phyloP scores from a whole-genome alignment of 2,888 invertebrate species.

The Eutolmus rufibarbis region DNA sequence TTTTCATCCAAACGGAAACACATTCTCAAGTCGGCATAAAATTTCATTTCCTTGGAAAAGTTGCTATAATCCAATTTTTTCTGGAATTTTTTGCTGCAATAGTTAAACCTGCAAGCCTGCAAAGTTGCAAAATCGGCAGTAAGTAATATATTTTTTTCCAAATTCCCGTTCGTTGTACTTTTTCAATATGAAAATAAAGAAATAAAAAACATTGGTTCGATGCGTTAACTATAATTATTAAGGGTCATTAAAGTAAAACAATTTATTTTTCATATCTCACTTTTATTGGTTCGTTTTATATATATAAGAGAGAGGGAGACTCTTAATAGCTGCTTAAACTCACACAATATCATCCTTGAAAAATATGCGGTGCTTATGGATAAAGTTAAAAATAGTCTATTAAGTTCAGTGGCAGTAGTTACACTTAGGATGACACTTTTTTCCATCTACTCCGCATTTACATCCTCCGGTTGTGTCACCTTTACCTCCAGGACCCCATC shows the following conservation, averaged over 20 bases:
- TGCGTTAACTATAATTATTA: too few species aligned
- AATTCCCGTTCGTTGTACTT: too few species aligned
- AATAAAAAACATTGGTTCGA: too few species aligned
- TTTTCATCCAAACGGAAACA: too few species aligned
- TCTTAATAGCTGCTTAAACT: background rate
- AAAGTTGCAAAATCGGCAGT: too few species aligned
- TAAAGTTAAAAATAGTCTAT: background rate
- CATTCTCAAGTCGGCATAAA: too few species aligned
- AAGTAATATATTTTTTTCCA: too few species aligned
- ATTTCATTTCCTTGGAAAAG: too few species aligned
- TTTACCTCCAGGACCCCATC: constrained; percentile 52
- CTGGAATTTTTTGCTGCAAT: too few species aligned
- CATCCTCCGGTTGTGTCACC: constrained; percentile 52
- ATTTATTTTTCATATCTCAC: background rate
- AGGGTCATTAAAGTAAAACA: background rate
- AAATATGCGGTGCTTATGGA: background rate
- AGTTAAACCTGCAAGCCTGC: too few species aligned
- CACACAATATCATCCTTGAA: background rate
- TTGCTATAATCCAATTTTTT: too few species aligned
- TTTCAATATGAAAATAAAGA: too few species aligned
- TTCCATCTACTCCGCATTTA: constrained; percentile 51
- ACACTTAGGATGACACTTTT: constrained; percentile 52
- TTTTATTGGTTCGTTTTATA: background rate
- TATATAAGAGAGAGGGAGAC: background rate
- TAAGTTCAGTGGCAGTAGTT: constrained; percentile 51